Conservation (phyloP, 2,797 vertebrate genomes). For the Etheostoma perlongum region DNA sequence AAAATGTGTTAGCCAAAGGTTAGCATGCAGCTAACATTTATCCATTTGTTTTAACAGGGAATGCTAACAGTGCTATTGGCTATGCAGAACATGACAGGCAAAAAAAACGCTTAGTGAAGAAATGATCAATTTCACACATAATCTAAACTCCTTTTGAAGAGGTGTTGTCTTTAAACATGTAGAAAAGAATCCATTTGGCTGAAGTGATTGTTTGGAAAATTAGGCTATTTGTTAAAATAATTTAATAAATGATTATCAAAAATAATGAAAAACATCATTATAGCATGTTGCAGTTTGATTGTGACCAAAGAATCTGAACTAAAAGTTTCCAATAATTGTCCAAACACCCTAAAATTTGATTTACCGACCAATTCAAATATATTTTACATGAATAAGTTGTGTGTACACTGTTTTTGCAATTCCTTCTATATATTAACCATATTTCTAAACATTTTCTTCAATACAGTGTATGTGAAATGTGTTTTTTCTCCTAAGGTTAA, state of each 20-base stretch:
- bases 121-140: slow-evolving; percentile 52
- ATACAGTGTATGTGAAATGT: slow-evolving; percentile 62
- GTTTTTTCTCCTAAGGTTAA: slow-evolving; percentile 63
- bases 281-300: not conserved
- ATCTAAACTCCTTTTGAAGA: slow-evolving; percentile 17
- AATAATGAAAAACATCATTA: too few relatives aligned
- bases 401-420: slow-evolving; percentile 21
- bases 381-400: slow-evolving; percentile 20
- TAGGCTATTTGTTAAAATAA: not conserved
- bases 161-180: slow-evolving; percentile 6
- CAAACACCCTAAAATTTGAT: slow-evolving; percentile 11
- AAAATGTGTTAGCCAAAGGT: slow-evolving; percentile 17
- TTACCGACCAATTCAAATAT: slow-evolving; percentile 16
- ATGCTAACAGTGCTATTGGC: slow-evolving; percentile 22
- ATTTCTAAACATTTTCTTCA: slow-evolving; percentile 36
- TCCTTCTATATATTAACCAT: slow-evolving; percentile 30
- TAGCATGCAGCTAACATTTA: slow-evolving; percentile 31
- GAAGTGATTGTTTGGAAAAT: slow-evolving; percentile 7
- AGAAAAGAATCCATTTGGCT: slow-evolving; percentile 24
- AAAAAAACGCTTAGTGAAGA: slow-evolving; percentile 33
- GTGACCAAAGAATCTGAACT: slow-evolving; percentile 5
- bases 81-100: slow-evolving; percentile 32
- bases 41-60: slow-evolving; percentile 24
- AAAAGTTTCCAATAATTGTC: not conserved
- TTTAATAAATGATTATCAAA: too few relatives aligned